These are phyloP conservation scores for Anguilla rostrata DNA, from an alignment of 2,113 vertebrate genomes.

Conservation along the genomic window DNA sequence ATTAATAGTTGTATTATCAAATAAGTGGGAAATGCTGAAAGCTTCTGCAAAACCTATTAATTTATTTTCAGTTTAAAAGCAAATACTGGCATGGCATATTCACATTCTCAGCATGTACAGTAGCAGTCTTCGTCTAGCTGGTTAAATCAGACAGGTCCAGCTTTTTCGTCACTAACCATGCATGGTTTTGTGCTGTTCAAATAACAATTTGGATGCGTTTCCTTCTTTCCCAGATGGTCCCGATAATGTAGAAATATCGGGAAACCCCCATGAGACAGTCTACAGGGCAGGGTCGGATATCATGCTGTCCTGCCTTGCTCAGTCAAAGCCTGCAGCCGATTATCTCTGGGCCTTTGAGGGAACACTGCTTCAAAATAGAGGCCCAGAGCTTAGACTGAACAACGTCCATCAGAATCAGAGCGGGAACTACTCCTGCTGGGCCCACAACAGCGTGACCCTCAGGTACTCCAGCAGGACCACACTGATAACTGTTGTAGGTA, in stretches of 20 bases:
- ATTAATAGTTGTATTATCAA: not conserved
- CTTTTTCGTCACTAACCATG: too few species aligned
- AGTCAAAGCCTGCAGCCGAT: conserved; percentile 24
- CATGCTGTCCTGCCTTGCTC: conserved; percentile 13
- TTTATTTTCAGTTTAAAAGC: not conserved
- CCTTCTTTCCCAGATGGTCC: conserved; percentile 20
- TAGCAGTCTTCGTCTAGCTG: not conserved
- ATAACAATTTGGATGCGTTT: not conserved
- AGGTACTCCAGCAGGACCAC: not conserved
- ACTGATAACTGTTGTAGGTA: conserved; percentile 3
- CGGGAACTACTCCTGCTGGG: conserved; percentile 30
- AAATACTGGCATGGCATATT: not conserved
- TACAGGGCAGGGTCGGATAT: conserved; percentile 15
- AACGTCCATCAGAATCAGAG: conserved; percentile 18
- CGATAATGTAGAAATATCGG: not conserved
- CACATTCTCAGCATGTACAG: not conserved
- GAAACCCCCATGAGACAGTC: not conserved
- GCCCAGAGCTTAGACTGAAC: conserved; percentile 7
- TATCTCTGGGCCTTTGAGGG: conserved; percentile 27
- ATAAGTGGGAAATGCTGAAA: not conserved
- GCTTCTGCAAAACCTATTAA: too few species aligned
- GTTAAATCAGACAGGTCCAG: not conserved
- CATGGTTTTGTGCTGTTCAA: not conserved
- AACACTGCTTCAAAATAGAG: not conserved
- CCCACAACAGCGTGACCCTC: conserved; percentile 22